Evolutionary conservation across 2,888 invertebrate species (phyloP), one percentile per base, ranked within the genome.

Genomic region (Hydriomena furcata): DNA sequence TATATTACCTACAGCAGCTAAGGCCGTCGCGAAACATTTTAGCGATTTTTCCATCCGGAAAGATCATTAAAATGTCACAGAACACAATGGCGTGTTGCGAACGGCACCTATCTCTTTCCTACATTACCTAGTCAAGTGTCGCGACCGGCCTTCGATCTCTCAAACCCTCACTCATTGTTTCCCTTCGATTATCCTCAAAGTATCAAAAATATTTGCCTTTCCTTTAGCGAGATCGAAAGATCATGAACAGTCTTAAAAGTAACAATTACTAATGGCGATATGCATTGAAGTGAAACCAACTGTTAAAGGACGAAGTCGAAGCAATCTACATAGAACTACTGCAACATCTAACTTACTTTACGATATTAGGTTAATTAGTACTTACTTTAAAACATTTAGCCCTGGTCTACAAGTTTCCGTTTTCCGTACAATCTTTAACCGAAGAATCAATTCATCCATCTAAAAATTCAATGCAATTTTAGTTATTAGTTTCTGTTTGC

Each of bases 131-230:
- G 45, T 41, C 51, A 34, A 54, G 34, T 50, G 23, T 50, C 31
- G 44, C 41, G 44, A 43, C 45, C 47, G 31, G 25, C 52, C 45
- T 56, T 36, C 40, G 47, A 55, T 36, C 52, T 50, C 45, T 43
- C 53, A 59, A 35, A 40, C 56, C 60, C 63, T 73, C 71, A 71
- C 68, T 74, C 79, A 79, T 77, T 83, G 85, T 87, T 89, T 85
- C 88, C 85, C 84, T 81, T 84, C 84, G 86, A 88, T 85, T 82
- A 78, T 80, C 81, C 82, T 84, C 87, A 84, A 84, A 84, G 89
- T 90, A 89, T 90, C 89, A 90, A 90, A 90, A 90, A 90, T 90
- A 90, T 90, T 84, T 84, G 87, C 89, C 88, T 88, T 90, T 90
- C 87, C 87, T 80, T 87, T 87, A 88, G 82, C 83, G 88, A 86